phyloP scores from a whole-genome alignment of 2,797 vertebrate genomes.

The Hipposideros larvatus region DNA sequence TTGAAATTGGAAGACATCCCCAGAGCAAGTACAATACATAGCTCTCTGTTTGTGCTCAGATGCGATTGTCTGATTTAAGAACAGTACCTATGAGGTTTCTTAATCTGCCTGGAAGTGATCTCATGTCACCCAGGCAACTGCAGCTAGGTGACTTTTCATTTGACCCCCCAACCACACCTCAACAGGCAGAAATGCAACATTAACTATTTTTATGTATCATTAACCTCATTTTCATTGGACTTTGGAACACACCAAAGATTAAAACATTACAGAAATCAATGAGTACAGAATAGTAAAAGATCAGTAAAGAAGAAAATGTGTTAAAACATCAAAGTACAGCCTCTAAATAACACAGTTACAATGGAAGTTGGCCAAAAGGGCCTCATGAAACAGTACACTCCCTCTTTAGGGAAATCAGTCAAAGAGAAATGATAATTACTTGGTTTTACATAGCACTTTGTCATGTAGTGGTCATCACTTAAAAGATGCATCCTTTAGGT shows the following conservation, averaged over 20 bases:
- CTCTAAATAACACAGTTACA: neutral
- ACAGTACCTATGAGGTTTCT: neutral
- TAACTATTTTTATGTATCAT: neutral
- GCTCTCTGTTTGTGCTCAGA: neutral
- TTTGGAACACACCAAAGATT: neutral
- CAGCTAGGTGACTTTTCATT: neutral
- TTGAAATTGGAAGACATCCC: neutral
- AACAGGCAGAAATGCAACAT: neutral
- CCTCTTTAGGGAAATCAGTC: conserved; percentile 16
- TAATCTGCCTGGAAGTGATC: neutral
- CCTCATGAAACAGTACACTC: neutral
- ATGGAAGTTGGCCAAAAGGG: neutral
- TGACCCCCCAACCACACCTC: neutral
- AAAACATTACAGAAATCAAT: neutral
- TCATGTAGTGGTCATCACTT: neutral
- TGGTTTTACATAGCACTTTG: neutral
- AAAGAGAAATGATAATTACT: neutral
- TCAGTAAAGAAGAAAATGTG: neutral
- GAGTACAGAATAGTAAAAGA: neutral
- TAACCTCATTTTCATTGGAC: neutral
- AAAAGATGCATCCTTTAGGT: neutral
- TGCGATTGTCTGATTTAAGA: neutral
- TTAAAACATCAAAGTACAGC: neutral
- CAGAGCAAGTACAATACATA: neutral
- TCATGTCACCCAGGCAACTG: neutral